phyloP scores from a whole-genome alignment of 2,888 invertebrate genomes.

The Aphodius granarius region DNA sequence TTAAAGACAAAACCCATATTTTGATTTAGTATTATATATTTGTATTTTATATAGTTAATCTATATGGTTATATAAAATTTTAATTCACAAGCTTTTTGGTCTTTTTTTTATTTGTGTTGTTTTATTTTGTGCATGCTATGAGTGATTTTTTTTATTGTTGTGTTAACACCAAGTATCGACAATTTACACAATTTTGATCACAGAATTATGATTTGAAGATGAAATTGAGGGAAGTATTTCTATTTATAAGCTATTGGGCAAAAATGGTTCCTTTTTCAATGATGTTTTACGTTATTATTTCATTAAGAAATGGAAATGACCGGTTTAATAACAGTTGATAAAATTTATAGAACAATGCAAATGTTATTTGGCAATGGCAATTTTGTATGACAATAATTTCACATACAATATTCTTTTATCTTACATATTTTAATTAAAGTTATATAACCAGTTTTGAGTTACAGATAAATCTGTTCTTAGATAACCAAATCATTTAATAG shows the following conservation, averaged over 20 bases:
- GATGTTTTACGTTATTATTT: not conserved
- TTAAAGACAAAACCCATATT: slow-evolving; percentile 15
- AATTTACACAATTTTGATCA: not conserved
- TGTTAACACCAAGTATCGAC: not conserved
- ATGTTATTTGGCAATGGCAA: too few relatives aligned
- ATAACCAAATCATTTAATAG: too few relatives aligned
- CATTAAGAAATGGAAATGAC: too few relatives aligned
- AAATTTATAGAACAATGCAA: too few relatives aligned
- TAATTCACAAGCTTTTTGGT: slow-evolving; percentile 42
- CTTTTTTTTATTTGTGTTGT: slow-evolving; percentile 42
- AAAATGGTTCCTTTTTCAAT: not conserved
- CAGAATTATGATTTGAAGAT: not conserved
- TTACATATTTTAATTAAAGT: too few relatives aligned
- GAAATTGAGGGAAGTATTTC: not conserved
- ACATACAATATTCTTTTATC: too few relatives aligned
- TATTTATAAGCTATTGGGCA: not conserved
- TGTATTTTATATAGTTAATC: slow-evolving; percentile 52
- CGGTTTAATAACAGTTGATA: too few relatives aligned
- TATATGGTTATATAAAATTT: slow-evolving; percentile 44
- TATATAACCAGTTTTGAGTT: too few relatives aligned
- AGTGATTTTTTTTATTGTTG: slow-evolving; percentile 1
- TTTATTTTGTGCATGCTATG: slow-evolving; percentile 25
- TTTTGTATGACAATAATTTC: too few relatives aligned
- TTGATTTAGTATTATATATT: slow-evolving; percentile 36
- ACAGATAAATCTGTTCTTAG: too few relatives aligned